Conservation (phyloP, 1,140 invertebrate genomes). For the Zaprionus capensis region DNA sequence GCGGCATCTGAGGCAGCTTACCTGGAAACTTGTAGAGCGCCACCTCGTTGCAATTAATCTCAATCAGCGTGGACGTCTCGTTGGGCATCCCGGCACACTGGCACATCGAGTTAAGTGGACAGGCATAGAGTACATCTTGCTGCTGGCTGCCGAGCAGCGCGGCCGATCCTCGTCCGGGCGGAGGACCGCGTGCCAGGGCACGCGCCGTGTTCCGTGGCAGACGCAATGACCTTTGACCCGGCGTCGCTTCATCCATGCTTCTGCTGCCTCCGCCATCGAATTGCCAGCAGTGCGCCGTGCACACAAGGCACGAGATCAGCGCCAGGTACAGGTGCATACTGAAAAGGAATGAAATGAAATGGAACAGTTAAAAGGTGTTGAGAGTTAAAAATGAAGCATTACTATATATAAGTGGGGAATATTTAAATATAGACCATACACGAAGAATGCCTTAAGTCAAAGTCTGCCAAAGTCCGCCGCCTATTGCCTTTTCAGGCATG, state of each 20-base stretch:
- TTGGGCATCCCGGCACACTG: slow-evolving; percentile 87
- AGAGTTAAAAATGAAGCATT: no score
- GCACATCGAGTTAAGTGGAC: slow-evolving; percentile 87
- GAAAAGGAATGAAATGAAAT: slow-evolving; percentile 20
- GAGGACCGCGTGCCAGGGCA: slow-evolving; percentile 58
- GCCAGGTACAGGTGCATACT: slow-evolving; percentile 77
- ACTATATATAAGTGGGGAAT: no score
- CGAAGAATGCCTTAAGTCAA: no score
- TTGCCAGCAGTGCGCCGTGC: slow-evolving; percentile 79
- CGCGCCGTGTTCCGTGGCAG: slow-evolving; percentile 45
- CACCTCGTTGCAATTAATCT: slow-evolving; percentile 88
- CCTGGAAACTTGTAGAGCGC: slow-evolving; percentile 87
- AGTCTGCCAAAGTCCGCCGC: no score
- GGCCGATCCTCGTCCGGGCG: slow-evolving; percentile 64
- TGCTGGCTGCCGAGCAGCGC: slow-evolving; percentile 76
- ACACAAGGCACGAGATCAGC: slow-evolving; percentile 75
- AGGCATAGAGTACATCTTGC: slow-evolving; percentile 84
- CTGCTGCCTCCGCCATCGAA: slow-evolving; percentile 72
- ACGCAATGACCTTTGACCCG: slow-evolving; percentile 14
- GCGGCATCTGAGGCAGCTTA: slow-evolving; percentile 59
- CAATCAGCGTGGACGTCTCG: slow-evolving; percentile 86
- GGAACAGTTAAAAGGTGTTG: neutral
- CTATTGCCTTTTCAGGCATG: no score
- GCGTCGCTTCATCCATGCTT: slow-evolving; percentile 5
- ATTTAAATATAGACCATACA: no score